Evolutionary conservation across 2,888 invertebrate genomes (phyloP).

Genomic region (Scaptodrosophila latifasciaeformis): DNA sequence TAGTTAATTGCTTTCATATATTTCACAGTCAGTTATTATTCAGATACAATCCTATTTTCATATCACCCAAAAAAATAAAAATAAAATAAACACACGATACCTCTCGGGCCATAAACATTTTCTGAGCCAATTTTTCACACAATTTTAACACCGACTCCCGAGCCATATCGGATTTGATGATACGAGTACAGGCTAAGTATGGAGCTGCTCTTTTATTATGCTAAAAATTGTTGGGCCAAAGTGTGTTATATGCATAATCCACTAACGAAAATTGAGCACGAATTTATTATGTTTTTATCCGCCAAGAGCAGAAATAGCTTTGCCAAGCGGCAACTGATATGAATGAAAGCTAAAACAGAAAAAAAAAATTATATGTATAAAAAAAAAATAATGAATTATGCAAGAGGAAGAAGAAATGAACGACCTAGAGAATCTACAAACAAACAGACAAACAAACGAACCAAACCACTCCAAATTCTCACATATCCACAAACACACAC

Average conservation of each 20-base stretch:
- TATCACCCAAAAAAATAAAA: too few relatives aligned
- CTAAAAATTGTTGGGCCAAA: constrained; percentile 58
- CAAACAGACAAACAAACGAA: constrained; percentile 1
- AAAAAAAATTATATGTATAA: constrained; percentile 2
- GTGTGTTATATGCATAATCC: constrained; percentile 66
- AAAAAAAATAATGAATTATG: constrained; percentile 43
- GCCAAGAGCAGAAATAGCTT: neutral
- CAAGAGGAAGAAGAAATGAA: constrained; percentile 18
- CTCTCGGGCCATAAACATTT: too few relatives aligned
- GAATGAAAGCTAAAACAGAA: too few relatives aligned
- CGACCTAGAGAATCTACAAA: constrained; percentile 35
- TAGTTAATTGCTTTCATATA: too few relatives aligned
- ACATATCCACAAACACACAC: constrained; percentile 17
- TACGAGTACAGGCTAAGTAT: constrained; percentile 32
- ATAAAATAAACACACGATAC: too few relatives aligned
- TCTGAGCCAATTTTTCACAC: too few relatives aligned
- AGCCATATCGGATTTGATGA: constrained; percentile 5
- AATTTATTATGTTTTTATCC: constrained; percentile 43
- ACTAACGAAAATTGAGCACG: constrained; percentile 65
- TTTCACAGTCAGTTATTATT: too few relatives aligned
- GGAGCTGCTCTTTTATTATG: constrained; percentile 53
- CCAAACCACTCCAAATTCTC: constrained; percentile 14
- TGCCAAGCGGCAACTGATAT: too few relatives aligned
- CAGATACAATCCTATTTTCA: too few relatives aligned
- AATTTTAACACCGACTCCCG: too few relatives aligned